Percentiles rank a stretch among this genome's conserved stretches.
These are phyloP conservation scores for Saturnia pavonia DNA, from an alignment of 2,888 invertebrate genomes.

Conservation along the genomic window DNA sequence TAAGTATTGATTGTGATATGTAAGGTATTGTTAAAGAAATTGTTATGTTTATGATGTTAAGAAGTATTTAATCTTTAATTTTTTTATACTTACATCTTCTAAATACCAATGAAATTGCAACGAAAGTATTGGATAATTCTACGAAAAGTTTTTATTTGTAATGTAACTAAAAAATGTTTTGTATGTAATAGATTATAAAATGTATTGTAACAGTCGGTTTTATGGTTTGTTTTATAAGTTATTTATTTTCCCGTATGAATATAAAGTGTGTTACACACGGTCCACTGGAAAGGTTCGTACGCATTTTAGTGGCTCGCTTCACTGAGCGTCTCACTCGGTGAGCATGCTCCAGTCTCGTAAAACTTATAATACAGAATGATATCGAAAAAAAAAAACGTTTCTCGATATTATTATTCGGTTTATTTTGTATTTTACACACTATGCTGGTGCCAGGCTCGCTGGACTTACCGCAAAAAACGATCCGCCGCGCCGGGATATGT, in stretches of 20 bases:
- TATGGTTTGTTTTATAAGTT: constrained; percentile 18
- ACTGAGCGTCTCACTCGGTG: too few species aligned
- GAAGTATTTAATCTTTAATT: constrained; percentile 35
- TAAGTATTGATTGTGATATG: constrained; percentile 41
- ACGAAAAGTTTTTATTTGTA: constrained; percentile 16
- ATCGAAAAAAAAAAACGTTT: background rate
- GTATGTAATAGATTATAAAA: too few species aligned
- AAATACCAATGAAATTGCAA: constrained; percentile 47
- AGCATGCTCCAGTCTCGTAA: too few species aligned
- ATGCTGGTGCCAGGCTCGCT: too few species aligned
- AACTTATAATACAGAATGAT: too few species aligned
- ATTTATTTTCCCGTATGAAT: constrained; percentile 15
- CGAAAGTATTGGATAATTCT: constrained; percentile 32
- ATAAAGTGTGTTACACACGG: constrained; percentile 10
- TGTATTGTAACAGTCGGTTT: constrained; percentile 8
- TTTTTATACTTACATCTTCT: background rate
- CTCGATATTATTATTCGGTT: background rate
- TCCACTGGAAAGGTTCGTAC: background rate
- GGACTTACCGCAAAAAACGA: too few species aligned
- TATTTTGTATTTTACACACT: background rate
- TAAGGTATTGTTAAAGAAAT: constrained; percentile 28
- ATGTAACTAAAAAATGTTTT: constrained; percentile 5
- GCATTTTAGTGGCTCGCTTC: background rate
- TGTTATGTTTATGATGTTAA: constrained; percentile 40
- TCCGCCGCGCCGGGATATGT: too few species aligned